A percentile compares a stretch with the other conserved stretches of the same genome.
Evolutionary conservation across 2,113 vertebrate species (phyloP).

Genomic region (Tachycineta bicolor): DNA sequence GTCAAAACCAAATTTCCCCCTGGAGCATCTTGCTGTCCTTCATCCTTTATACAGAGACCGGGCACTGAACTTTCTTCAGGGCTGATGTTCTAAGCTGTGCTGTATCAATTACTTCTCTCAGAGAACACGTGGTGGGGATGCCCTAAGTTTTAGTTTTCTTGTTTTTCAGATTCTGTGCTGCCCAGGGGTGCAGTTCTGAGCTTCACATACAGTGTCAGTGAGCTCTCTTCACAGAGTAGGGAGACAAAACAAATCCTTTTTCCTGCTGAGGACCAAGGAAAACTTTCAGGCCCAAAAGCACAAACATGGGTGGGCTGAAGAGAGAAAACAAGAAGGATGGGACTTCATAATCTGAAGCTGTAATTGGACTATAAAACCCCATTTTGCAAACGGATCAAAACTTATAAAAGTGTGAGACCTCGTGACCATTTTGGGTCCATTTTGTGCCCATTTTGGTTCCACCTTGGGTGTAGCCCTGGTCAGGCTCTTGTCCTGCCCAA

Average conservation of each 20-base stretch:
- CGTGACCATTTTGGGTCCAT: fast-evolving
- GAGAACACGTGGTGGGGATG: not conserved
- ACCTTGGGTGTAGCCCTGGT: not conserved
- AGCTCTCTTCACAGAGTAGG: not conserved
- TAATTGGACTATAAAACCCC: not conserved
- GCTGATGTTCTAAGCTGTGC: not conserved
- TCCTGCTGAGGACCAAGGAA: not conserved
- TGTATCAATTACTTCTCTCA: not conserved
- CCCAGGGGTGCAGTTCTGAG: not conserved
- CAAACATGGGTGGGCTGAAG: not conserved
- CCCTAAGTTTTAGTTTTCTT: not conserved
- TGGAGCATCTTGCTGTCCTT: not conserved
- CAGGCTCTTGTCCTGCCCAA: not conserved
- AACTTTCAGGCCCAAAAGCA: not conserved
- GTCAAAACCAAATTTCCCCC: not conserved
- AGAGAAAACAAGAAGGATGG: not conserved
- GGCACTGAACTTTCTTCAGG: not conserved
- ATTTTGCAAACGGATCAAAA: not conserved
- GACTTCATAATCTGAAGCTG: not conserved
- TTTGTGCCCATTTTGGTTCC: not conserved
- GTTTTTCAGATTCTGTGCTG: not conserved
- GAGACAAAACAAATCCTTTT: not conserved
- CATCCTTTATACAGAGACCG: not conserved
- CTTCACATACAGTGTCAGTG: not conserved
- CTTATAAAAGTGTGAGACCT: not conserved